A percentile compares a stretch with the other conserved stretches of the same genome.
Evolutionary conservation across 2,888 invertebrate genomes (phyloP).

Genomic region (Cecidostiba fungosa): DNA sequence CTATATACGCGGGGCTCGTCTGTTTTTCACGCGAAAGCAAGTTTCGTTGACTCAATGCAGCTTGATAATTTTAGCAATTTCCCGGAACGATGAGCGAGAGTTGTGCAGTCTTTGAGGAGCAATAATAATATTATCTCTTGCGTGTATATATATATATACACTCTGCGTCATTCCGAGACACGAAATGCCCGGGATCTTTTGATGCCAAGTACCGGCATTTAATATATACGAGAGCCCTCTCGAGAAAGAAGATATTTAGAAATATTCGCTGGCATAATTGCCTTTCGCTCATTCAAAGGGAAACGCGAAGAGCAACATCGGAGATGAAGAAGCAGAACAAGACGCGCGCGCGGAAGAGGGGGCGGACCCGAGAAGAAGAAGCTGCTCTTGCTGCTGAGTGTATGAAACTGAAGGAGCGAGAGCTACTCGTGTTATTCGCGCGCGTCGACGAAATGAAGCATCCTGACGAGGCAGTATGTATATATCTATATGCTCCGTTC

Average conservation of each 20-base stretch:
- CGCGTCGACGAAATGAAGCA: constrained; percentile 55
- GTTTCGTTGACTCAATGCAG: not conserved
- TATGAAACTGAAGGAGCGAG: constrained; percentile 58
- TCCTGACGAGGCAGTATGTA: too few relatives aligned
- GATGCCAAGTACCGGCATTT: constrained; percentile 8
- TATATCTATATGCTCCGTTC: too few relatives aligned
- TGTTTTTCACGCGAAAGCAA: not conserved
- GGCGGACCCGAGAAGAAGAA: constrained; percentile 35
- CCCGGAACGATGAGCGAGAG: not conserved
- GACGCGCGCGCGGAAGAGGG: not conserved
- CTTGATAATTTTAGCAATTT: not conserved
- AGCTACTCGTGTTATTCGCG: constrained; percentile 33
- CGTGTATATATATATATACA: too few relatives aligned
- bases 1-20: not conserved
- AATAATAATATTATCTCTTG: constrained; percentile 8
- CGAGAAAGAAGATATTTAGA: constrained; percentile 47
- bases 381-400: constrained; percentile 37
- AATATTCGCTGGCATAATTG: constrained; percentile 37
- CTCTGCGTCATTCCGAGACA: not conserved
- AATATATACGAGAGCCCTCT: not conserved
- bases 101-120: not conserved
- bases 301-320: constrained; percentile 34
- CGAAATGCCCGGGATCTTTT: not conserved
- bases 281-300: constrained; percentile 53
- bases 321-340: constrained; percentile 34